These are phyloP conservation scores for Acanthis flammea DNA, from an alignment of 2,797 vertebrate species.

Conservation along the genomic window DNA sequence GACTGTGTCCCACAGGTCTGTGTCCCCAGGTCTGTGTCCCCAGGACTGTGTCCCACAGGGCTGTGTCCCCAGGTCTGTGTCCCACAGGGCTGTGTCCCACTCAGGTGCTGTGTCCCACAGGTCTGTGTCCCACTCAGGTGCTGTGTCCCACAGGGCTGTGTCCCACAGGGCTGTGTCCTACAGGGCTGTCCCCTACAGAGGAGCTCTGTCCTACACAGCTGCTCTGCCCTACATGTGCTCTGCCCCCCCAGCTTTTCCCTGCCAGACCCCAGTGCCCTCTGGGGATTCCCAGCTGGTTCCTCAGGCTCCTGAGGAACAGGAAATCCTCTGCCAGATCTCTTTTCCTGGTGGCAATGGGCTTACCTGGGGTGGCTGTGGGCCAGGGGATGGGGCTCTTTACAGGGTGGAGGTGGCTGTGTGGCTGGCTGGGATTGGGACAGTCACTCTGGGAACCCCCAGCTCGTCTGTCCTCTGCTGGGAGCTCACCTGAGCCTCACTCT, in stretches of 20 bases:
- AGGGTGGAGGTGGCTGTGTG: not conserved
- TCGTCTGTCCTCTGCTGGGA: not conserved
- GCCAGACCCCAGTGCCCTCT: not conserved
- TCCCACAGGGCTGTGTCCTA: not conserved
- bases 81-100: not conserved
- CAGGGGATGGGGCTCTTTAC: rapidly evolving
- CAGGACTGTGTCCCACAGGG: no score
- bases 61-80: not conserved
- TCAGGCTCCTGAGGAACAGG: not conserved
- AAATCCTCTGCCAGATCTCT: not conserved
- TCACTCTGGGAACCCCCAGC: not conserved
- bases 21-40: not conserved
- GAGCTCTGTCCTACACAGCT: rapidly evolving
- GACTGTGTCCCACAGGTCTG: no score
- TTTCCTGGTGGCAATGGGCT: not conserved
- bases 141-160: no score
- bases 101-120: not conserved
- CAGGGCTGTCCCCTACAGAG: no score
- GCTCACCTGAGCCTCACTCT: not conserved
- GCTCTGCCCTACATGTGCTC: not conserved
- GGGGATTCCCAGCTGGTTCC: not conserved
- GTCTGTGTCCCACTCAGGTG: not conserved
- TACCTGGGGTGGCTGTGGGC: not conserved
- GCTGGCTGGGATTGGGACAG: not conserved
- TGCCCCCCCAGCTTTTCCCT: not conserved